These are phyloP conservation scores for Spodoptera frugiperda DNA, from an alignment of 1,140 invertebrate genomes.

Conservation along the genomic window DNA sequence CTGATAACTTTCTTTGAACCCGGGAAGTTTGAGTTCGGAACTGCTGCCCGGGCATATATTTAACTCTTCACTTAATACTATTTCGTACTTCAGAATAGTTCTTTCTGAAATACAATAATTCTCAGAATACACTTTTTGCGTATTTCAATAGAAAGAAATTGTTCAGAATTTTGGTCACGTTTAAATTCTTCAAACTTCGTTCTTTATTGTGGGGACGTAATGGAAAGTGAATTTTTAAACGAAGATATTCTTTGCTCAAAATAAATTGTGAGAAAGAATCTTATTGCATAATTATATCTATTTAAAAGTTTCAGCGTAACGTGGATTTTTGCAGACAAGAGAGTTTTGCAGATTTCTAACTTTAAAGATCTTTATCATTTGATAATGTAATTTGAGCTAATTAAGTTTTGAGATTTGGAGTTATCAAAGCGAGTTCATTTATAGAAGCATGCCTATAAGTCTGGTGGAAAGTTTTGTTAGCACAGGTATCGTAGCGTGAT, in stretches of 20 bases:
- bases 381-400: constrained; percentile 20
- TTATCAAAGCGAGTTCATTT: constrained; percentile 32
- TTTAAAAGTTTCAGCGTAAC: constrained; percentile 39
- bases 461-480: constrained; percentile 4
- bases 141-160: constrained; percentile 41
- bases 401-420: constrained; percentile 8
- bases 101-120: constrained; percentile 13
- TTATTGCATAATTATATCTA: constrained; percentile 45
- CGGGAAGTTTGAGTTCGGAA: constrained; percentile 76
- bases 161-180: constrained; percentile 65
- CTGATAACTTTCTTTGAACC: constrained; percentile 83
- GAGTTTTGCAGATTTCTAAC: constrained; percentile 15
- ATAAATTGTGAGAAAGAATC: constrained; percentile 46
- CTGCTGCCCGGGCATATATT: constrained; percentile 68
- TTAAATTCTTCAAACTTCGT: constrained; percentile 52
- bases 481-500: background rate
- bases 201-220: constrained; percentile 39
- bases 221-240: constrained; percentile 47
- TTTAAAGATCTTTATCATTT: constrained; percentile 14
- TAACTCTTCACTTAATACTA: constrained; percentile 49
- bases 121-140: constrained; percentile 15
- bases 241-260: constrained; percentile 39
- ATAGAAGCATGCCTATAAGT: background rate
- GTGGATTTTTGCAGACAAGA: constrained; percentile 21
- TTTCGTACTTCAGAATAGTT: constrained; percentile 30